Evolutionary conservation across 1,140 invertebrate species (phyloP), one percentile per base, ranked within the genome.

Genomic region (Macrotrachela quadricornifera): DNA sequence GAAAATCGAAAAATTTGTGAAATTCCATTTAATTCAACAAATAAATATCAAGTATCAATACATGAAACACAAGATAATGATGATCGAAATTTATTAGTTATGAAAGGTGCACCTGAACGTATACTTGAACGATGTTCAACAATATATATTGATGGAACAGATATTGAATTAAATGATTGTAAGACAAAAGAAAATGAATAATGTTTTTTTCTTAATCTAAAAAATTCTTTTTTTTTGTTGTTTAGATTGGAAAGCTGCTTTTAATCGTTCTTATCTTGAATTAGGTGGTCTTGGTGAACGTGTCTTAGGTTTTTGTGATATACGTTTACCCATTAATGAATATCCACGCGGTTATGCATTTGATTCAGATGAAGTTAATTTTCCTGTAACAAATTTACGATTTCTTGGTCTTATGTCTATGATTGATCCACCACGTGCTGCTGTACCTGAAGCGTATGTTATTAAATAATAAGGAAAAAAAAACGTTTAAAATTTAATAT

Each of bases 81-180:
- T 51, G 48, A 49, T n/a, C 77, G 85, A 46, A 84, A 90, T 67
- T 71, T 96, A 59, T 73, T 99, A 58, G 91, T 96, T n/a, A 97
- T 99, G 92, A 99, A 99, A 77, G 94, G 94, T 45, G 94, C 94
- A 8, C 92, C 94, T 4, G 94, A 99, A 71, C 78, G 92, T 61
- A 94, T 99, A 62, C 74, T 99, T 52, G 92, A 97, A 65, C 77
- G 86, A 37, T 96, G 88, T 73, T 79, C 80, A 45, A 87, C 85
- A 30, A 95, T 97, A 56, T 83, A 92, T 65, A 87, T 95, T 61
- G 84, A 92, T 60, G 90, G 91, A 59, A 83, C 92, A 70, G 87
- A 94, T 62, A 84, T 86, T 68, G 78, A 85, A 15, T 70, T 95
- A 56, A 87, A 94, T 67, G 86, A 95, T 61, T 85, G 77, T 92